Evolutionary conservation across 2,888 invertebrate species (phyloP), one percentile per base, ranked within the genome.

Genomic region (Andrena camellia): DNA sequence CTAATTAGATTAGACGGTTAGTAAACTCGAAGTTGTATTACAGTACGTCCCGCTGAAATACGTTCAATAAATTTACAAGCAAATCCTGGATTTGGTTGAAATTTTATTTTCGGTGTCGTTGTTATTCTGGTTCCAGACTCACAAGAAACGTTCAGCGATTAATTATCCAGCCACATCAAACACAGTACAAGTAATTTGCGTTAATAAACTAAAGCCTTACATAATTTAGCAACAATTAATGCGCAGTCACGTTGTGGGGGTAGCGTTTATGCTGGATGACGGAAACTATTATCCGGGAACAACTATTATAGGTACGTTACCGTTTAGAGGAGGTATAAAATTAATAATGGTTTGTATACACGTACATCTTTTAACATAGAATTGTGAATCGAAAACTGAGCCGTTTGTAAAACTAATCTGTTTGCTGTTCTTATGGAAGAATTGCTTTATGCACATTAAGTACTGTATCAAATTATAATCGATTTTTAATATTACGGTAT

Each of bases 141-240:
- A 26, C 48, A 42, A 54, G 50, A 29, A 78, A 59, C 63, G n/a
- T 69, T 72, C 20, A 5, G 2, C 50, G 23, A 84, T 76, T 76
- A 83, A 77, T 84, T 60, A 54, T 35, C 23, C 59, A 68, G 10
- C 26, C 48, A 82, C 67, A 52, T 64, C 35, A 60, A 69, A 73
- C 72, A 59, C 23, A 31, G 57, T 23, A 29, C 29, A 63, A 76
- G 75, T 75, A 74, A 76, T 83, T 81, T 71, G 80, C 83, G 76
- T 78, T 87, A 85, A 87, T 86, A 88, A 86, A 88, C 90, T 83
- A 81, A 84, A 86, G 81, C 83, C 88, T 87, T 89, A 87, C 86
- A 86, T 88, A 88, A 89, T 87, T 84, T 86, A 82, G 68, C 67
- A 83, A 84, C 86, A 88, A 91, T 91, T 91, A 83, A 91, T 90